Evolutionary conservation across 2,113 vertebrate genomes (phyloP), one percentile per base, ranked within the genome.

Genomic region (Triplophysa tibetana): DNA sequence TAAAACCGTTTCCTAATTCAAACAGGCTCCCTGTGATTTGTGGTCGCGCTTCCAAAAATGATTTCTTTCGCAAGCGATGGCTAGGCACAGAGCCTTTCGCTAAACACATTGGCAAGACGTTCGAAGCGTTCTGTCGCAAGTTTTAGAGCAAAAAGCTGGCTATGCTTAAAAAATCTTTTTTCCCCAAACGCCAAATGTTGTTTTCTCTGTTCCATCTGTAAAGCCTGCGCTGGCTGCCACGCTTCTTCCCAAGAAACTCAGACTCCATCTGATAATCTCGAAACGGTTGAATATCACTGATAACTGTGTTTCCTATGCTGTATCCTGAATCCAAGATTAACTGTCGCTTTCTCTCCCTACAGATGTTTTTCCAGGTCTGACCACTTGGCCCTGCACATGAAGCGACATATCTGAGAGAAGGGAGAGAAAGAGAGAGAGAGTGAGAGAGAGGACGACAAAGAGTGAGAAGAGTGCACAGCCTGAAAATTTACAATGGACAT

Each of bases 281-380:
- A 76, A 81, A 76, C 62, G 54, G 52, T 76, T 69, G 65, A 11
- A 16, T 38, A 70, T 41, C 11, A 52, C 62, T 76, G 60, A 70
- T 68, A 70, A 79, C 14, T 24, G 41, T 21, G 41, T 68, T 56
- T 63, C 17, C 8, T 26, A 33, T n/a, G 19, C 54, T 58, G 23
- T 73, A 3, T 69, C 43, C 43, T 68, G 2, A 50, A 52, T 60
- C 61, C 29, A 62, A 26, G 45, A 24, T n/a, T 10, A 45, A 88
- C 78, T 43, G 79, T 91, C 85, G 75, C 70, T 89, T 11, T 68
- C 79, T 77, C 23, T 81, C 54, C 65, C 89, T 89, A 81, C 90
- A 98, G 97, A 92, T 98, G 97, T 95, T 98, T 98, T 91, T 98
- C 97, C 86, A 94, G 96, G 87, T 98, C 97, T 74, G 97, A 98